A percentile compares a stretch with the other conserved stretches of the same genome.
Conservation (phyloP, 2,113 vertebrate species). For the Catharus minimus region DNA sequence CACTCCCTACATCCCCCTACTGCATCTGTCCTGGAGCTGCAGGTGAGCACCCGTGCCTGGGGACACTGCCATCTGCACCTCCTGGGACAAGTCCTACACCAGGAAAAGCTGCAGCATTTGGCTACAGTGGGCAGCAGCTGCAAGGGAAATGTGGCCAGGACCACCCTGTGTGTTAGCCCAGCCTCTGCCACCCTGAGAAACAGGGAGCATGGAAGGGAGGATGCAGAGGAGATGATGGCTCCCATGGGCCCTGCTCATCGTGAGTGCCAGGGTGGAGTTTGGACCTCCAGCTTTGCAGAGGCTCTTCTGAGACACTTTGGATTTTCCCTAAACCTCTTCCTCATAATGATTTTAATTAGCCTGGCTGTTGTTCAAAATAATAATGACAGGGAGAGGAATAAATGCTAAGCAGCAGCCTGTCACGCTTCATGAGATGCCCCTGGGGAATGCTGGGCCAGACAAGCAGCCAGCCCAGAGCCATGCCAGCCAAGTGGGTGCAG, state of each 20-base stretch:
- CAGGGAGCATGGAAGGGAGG: background rate
- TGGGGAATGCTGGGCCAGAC: background rate
- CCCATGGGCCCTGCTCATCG: background rate
- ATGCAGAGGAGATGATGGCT: background rate
- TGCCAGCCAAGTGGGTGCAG: background rate
- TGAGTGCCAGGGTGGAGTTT: background rate
- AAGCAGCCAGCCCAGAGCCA: background rate
- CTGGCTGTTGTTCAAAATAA: constrained; percentile 41
- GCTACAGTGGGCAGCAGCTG: background rate
- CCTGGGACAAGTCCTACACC: background rate
- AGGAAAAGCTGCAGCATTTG: background rate
- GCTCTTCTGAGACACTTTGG: background rate
- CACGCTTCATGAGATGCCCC: accelerated
- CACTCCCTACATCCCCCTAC: background rate
- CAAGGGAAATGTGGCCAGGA: background rate
- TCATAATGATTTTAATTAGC: background rate
- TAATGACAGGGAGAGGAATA: background rate
- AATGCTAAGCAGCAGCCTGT: constrained; percentile 2
- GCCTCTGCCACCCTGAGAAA: background rate
- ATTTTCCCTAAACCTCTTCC: constrained; percentile 26
- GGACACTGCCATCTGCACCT: background rate
- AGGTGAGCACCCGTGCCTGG: background rate
- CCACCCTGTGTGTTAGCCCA: background rate
- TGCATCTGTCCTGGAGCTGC: background rate
- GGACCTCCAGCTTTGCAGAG: constrained; percentile 35